Base-by-base conservation (phyloP, 2,888 invertebrate species). In the Malthinus seriepunctatus region DNA sequence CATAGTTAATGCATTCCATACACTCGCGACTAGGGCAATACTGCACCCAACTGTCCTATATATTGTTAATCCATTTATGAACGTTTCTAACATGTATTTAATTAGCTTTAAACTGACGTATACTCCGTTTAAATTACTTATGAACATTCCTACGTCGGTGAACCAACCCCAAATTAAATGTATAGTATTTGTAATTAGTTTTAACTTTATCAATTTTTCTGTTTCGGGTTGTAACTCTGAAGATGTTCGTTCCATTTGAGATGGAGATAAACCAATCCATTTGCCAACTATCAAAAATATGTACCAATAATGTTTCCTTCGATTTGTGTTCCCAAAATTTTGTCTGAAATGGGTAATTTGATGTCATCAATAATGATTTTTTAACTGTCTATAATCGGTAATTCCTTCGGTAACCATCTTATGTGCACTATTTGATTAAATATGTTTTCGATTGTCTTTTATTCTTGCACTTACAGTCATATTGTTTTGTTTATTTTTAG, bases 361-460 rank as follows among this genome's bases (percentile, higher is more conserved):
- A 66, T 1, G 67, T 46, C 23, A 70, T 46, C 9, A 65, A 72
- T 8, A 55, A 62, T 0, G 66, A 56, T n/a, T 56, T 35, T 12
- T 67, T 71, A n/a, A 7, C 55, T 44, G 4, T 59, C 57, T 2
- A 8, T 38, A 0, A 72, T 65, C 0, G 69, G 69, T 15, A 71
- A 38, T 42, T 69, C 67, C 2, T 65, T 66, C 1, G 69, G 1
- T 8, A 67, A 38, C 34, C 73, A 73, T 15, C 62, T 52, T 10
- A 69, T 60, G 6, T 59, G 38, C 1, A 70, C 9, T 0, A 70
- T 60, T n/a, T 72, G 64, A 1, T 49, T 9, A 33, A 70, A 71
- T 0, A 70, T 15, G 5, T 32, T 6, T 6, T 63, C 39, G 1
- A 71, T 11, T 35, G 7, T 53, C 35, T 12, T 45, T 14, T 9